A percentile compares a stretch with the other conserved stretches of the same genome.
Evolutionary conservation across 1,140 invertebrate genomes (phyloP).

Genomic region (Doryteuthis pealeii): DNA sequence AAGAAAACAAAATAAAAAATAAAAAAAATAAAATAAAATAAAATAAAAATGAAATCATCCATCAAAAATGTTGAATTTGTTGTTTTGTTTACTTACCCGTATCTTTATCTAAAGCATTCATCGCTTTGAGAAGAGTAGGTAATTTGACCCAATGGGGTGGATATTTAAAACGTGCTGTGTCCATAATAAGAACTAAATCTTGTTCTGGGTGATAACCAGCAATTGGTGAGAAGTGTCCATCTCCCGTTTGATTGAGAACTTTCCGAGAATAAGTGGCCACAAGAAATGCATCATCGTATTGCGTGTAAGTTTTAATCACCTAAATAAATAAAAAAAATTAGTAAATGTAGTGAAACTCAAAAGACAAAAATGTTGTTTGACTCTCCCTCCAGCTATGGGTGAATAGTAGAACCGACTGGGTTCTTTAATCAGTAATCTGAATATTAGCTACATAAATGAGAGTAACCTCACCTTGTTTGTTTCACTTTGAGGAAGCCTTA

Average conservation of each 20-base stretch:
- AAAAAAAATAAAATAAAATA: no score
- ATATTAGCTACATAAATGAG: no score
- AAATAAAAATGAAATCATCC: no score
- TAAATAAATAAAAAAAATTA: constrained; percentile 37
- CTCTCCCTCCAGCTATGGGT: no score
- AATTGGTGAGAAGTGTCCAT: constrained; percentile 58
- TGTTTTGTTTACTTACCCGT: constrained; percentile 51
- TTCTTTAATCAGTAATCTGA: no score
- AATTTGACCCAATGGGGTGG: constrained; percentile 59
- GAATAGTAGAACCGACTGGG: no score
- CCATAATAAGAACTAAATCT: constrained; percentile 56
- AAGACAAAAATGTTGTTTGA: no score
- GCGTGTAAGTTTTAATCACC: constrained; percentile 29
- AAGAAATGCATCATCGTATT: constrained; percentile 42
- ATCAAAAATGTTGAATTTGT: no score
- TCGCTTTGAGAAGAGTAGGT: constrained; percentile 43
- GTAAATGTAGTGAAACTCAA: constrained; percentile 9
- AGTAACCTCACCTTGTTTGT: no score
- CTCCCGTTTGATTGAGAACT: constrained; percentile 52
- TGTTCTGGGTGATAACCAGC: constrained; percentile 53
- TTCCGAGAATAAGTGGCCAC: constrained; percentile 53
- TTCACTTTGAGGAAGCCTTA: no score
- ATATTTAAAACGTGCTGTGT: constrained; percentile 60
- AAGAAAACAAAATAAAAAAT: constrained; percentile 1
- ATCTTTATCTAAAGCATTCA: constrained; percentile 47